Evolutionary conservation across 2,113 vertebrate genomes (phyloP).

Genomic region (Corvus moneduloides): DNA sequence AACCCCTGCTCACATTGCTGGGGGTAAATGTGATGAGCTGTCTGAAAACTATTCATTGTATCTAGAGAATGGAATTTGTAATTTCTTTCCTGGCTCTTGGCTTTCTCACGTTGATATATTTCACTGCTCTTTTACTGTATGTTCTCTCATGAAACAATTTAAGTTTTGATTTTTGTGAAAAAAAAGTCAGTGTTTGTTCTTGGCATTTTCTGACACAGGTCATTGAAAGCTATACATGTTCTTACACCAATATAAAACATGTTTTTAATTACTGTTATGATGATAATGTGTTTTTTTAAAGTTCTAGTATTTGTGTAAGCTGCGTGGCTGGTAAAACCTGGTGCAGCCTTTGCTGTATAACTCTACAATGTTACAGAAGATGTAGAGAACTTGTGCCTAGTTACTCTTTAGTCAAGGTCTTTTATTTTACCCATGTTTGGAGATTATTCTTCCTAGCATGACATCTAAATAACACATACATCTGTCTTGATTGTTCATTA

Average conservation of each 20-base stretch:
- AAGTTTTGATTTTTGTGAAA: background rate
- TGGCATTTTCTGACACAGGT: background rate
- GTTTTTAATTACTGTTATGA: background rate
- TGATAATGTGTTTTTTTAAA: background rate
- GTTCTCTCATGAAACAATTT: background rate
- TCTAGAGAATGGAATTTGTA: background rate
- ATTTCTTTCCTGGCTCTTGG: background rate
- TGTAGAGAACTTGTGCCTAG: background rate
- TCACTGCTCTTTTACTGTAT: background rate
- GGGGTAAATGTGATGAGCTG: slow-evolving; percentile 23
- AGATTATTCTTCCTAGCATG: background rate
- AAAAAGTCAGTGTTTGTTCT: background rate
- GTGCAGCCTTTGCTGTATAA: background rate
- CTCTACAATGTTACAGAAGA: background rate
- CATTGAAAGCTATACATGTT: background rate
- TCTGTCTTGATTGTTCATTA: background rate
- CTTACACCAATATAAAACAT: background rate
- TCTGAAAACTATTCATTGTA: slow-evolving; percentile 16
- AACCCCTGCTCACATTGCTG: background rate
- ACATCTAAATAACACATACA: background rate
- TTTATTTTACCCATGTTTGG: background rate
- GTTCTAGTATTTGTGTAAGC: background rate
- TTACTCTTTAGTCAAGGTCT: background rate
- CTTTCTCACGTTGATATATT: background rate
- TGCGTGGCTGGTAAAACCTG: background rate